A percentile compares a stretch with the other conserved stretches of the same genome.
Evolutionary conservation across 2,797 vertebrate genomes (phyloP).

Genomic region (Hybognathus amarus): DNA sequence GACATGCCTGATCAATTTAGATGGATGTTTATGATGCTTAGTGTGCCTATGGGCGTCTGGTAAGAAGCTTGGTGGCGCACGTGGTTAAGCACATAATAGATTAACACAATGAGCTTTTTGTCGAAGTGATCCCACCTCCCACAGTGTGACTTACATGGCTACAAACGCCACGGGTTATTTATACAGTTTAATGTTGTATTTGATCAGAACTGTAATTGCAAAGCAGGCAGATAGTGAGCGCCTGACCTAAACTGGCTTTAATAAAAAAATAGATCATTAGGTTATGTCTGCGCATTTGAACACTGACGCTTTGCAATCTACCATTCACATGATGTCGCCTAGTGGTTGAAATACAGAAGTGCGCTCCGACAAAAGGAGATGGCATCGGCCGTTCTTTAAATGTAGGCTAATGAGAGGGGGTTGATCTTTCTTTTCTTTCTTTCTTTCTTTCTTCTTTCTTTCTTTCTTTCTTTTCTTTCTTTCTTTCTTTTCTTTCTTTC

Average conservation of each 20-base stretch:
- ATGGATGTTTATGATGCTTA: slow-evolving; percentile 3
- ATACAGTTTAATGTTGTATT: background rate
- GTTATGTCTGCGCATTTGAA: background rate
- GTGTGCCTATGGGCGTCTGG: background rate
- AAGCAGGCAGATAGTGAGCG: background rate
- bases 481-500: background rate
- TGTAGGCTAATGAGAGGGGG: background rate
- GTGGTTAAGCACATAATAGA: slow-evolving; percentile 19
- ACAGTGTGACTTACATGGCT: background rate
- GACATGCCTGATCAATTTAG: background rate
- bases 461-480: background rate
- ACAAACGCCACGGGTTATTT: background rate
- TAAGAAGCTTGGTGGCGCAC: slow-evolving; percentile 8
- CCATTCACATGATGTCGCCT: slow-evolving; percentile 48
- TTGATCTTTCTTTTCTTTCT: too few relatives aligned
- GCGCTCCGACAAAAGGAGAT: background rate
- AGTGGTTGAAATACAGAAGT: slow-evolving; percentile 31
- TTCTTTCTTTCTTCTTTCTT: too few relatives aligned
- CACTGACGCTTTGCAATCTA: background rate
- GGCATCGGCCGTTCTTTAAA: background rate
- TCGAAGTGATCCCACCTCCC: background rate
- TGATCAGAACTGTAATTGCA: background rate
- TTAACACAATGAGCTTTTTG: slow-evolving; percentile 16
- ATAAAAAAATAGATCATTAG: background rate
- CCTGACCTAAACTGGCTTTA: background rate